These are phyloP conservation scores for Cossypha dichroa DNA, from an alignment of 2,797 vertebrate species.

Conservation along the genomic window DNA sequence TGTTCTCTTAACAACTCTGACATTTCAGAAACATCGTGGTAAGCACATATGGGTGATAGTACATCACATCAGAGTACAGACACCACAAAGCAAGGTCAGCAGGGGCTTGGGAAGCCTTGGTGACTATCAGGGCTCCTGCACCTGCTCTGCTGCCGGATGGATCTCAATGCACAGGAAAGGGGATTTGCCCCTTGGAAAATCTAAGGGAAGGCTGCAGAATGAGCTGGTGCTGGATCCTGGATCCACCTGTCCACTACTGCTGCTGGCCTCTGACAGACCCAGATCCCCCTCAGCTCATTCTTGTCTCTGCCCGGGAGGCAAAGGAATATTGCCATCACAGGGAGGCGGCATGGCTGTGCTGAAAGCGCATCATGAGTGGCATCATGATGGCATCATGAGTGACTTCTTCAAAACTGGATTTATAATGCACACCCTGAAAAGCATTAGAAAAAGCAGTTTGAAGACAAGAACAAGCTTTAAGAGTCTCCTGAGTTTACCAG, in stretches of 20 bases:
- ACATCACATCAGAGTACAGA: background rate
- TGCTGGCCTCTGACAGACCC: fast-evolving
- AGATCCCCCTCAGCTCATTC: background rate
- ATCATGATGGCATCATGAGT: too few species aligned
- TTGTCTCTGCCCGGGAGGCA: background rate
- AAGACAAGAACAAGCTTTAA: background rate
- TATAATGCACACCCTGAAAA: background rate
- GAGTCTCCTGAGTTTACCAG: background rate
- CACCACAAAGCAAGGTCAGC: background rate
- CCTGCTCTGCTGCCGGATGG: background rate
- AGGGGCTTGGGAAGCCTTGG: background rate
- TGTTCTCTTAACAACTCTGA: background rate
- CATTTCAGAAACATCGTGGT: background rate
- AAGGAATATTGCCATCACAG: background rate
- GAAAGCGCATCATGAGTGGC: background rate
- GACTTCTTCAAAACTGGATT: background rate
- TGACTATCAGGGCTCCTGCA: background rate
- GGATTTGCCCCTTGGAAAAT: background rate
- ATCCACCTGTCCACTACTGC: background rate
- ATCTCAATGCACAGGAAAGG: background rate
- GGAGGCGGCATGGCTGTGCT: fast-evolving
- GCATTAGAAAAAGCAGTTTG: background rate
- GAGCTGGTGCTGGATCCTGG: background rate
- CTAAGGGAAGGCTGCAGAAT: background rate
- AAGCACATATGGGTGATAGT: background rate